Conservation (phyloP, 2,113 vertebrate genomes). For the Petroica traversi region DNA sequence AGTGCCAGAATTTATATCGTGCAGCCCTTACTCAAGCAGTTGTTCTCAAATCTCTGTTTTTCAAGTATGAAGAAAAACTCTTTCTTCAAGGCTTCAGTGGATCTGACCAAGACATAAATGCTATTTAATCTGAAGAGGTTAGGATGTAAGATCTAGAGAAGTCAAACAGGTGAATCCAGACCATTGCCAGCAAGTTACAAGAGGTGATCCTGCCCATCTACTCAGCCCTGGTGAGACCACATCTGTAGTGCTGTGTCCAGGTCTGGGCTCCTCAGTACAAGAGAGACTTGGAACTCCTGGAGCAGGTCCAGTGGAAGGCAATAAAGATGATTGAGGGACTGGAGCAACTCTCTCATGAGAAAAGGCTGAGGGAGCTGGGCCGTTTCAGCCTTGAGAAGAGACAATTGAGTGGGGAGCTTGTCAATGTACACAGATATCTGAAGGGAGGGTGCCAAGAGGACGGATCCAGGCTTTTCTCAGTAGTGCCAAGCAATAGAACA, state of each 20-base stretch:
- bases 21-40: not conserved
- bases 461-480: not conserved
- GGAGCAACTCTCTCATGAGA: not conserved
- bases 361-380: not conserved
- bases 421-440: not conserved
- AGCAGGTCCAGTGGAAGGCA: not conserved
- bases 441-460: not conserved
- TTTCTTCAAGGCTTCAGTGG: not conserved
- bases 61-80: not conserved
- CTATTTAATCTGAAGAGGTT: not conserved
- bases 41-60: not conserved
- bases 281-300: not conserved
- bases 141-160: not conserved
- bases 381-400: accelerated
- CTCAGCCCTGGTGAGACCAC: not conserved
- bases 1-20: not conserved
- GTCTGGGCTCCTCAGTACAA: not conserved
- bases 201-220: not conserved
- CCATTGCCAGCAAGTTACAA: accelerated
- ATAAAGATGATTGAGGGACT: not conserved
- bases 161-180: accelerated
- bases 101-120: not conserved
- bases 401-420: not conserved
- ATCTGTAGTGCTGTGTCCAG: not conserved
- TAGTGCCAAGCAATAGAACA: not conserved